phyloP scores from a whole-genome alignment of 1,140 invertebrate genomes.

The Hycleus phaleratus region DNA sequence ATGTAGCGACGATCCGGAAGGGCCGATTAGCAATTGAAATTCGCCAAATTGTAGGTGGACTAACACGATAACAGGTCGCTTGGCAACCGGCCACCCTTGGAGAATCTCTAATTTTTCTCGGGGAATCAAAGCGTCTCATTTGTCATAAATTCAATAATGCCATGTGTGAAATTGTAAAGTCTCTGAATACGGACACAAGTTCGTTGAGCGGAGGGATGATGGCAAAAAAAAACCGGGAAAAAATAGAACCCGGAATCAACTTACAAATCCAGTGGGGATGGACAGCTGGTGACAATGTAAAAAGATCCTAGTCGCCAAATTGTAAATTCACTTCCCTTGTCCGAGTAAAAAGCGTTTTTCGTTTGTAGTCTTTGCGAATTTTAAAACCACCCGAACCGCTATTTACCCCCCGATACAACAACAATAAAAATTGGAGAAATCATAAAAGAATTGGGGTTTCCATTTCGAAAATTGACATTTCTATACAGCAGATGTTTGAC shows the following conservation, averaged over 20 bases:
- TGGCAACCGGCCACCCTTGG: conserved; percentile 17
- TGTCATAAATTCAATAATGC: no score
- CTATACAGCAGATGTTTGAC: no score
- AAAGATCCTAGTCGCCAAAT: conserved; percentile 32
- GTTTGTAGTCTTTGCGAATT: conserved; percentile 23
- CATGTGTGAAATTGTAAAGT: no score
- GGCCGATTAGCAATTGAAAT: conserved; percentile 26
- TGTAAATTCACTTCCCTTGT: conserved; percentile 41
- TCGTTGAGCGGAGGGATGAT: no score
- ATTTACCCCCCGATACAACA: no score
- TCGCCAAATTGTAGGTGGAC: conserved; percentile 20
- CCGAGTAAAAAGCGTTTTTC: conserved; percentile 36
- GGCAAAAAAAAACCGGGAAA: no score
- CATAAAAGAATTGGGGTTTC: no score
- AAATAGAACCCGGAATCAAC: conserved; percentile 27
- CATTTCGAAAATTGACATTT: no score
- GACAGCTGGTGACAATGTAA: conserved; percentile 37
- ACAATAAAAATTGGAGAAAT: no score
- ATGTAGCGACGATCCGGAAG: conserved; percentile 11
- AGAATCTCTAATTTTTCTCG: conserved; percentile 10
- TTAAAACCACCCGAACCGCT: conserved; percentile 21
- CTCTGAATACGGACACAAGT: no score
- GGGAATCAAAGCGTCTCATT: no score
- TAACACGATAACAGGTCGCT: conserved; percentile 18
- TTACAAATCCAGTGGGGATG: conserved; percentile 37